Conservation (phyloP, 1,140 invertebrate species). For the Calliopsis andreniformis region DNA sequence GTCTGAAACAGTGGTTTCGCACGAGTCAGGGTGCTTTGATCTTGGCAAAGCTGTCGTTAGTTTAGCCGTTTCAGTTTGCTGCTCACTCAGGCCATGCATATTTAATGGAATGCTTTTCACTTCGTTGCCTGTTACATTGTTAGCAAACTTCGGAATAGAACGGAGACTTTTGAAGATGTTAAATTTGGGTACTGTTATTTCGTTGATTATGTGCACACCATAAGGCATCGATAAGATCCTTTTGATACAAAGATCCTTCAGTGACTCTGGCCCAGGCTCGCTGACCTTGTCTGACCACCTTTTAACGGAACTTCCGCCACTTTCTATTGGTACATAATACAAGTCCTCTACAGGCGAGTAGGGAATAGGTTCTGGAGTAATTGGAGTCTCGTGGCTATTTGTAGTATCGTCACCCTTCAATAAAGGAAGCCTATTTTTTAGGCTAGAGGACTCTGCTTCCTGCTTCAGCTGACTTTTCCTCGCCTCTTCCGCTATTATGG, state of each 20-base stretch:
- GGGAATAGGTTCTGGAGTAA: conserved; percentile 58
- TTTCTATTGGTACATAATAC: not conserved
- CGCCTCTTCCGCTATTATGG: conserved; percentile 70
- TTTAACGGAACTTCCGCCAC: not conserved
- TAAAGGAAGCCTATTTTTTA: conserved; percentile 56
- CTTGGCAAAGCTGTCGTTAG: conserved; percentile 36
- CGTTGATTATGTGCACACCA: conserved; percentile 85
- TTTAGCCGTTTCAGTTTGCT: conserved; percentile 23
- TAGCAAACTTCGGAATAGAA: conserved; percentile 62
- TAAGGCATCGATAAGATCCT: conserved; percentile 85
- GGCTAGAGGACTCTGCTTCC: conserved; percentile 49
- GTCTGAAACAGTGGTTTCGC: conserved; percentile 51
- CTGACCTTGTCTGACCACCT: not conserved
- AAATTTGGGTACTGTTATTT: conserved; percentile 84
- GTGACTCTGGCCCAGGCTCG: conserved; percentile 62
- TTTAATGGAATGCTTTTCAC: conserved; percentile 32
- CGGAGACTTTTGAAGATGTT: conserved; percentile 81
- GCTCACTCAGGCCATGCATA: conserved; percentile 52
- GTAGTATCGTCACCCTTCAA: conserved; percentile 33
- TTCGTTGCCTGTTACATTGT: conserved; percentile 22
- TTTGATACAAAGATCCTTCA: conserved; percentile 84
- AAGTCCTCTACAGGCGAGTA: conserved; percentile 69
- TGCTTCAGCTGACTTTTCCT: conserved; percentile 37
- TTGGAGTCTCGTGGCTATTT: conserved; percentile 23
- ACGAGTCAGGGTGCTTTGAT: conserved; percentile 9